phyloP scores from a whole-genome alignment of 2,113 vertebrate genomes.

The Antechinus flavipes region DNA sequence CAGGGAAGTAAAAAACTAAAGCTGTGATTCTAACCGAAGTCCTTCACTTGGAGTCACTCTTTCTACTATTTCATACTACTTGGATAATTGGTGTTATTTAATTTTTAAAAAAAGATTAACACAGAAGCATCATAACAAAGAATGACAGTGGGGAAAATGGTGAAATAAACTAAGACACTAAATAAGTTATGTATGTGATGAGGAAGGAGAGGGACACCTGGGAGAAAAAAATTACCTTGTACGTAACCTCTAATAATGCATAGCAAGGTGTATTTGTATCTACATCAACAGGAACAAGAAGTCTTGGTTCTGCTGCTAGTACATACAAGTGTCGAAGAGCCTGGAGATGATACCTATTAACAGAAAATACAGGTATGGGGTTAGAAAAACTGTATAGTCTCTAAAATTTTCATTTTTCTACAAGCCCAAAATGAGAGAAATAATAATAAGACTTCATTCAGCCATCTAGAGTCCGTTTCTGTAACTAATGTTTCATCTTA shows the following conservation, averaged over 20 bases:
- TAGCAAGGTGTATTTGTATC: conserved; percentile 96
- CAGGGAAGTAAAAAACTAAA: not conserved
- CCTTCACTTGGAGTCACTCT: not conserved
- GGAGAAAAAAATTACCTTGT: conserved; percentile 86
- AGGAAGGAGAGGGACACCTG: not conserved
- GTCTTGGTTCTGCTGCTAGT: conserved; percentile 94
- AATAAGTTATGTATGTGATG: not conserved
- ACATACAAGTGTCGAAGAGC: conserved; percentile 96
- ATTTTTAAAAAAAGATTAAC: not conserved
- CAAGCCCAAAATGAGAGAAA: not conserved
- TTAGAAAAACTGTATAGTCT: not conserved
- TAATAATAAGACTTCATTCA: not conserved
- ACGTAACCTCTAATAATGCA: conserved; percentile 95
- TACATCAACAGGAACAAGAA: conserved; percentile 96
- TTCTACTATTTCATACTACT: not conserved
- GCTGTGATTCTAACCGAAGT: not conserved
- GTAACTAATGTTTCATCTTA: not conserved
- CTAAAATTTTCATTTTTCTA: too few relatives aligned
- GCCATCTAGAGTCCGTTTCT: not conserved
- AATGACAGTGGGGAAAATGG: not conserved
- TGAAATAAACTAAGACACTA: not conserved
- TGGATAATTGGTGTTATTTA: not conserved
- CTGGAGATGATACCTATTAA: conserved; percentile 95
- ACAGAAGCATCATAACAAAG: not conserved
- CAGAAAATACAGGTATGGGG: not conserved